A percentile compares a stretch with the other conserved stretches of the same genome.
Conservation (phyloP, 2,888 invertebrate species). For the Dusona sp. region DNA sequence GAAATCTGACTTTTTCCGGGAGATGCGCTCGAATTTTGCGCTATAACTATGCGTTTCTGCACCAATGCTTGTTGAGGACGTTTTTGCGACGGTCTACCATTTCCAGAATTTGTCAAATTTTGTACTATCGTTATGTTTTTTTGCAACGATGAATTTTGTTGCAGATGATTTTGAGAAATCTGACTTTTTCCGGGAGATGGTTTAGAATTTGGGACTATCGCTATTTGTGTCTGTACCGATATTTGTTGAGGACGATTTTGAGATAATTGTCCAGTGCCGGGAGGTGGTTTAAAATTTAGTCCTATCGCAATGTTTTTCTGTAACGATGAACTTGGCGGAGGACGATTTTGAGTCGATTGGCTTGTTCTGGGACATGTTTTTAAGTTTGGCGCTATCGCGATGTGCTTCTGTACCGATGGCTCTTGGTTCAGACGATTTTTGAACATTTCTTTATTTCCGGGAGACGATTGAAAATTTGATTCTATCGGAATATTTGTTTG, state of each 20-base stretch:
- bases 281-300: neutral
- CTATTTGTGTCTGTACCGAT: neutral
- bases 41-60: neutral
- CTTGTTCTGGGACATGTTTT: neutral
- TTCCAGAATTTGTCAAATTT: too few species aligned
- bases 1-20: neutral
- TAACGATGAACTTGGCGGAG: neutral
- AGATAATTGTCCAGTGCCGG: neutral
- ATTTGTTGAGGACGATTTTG: neutral
- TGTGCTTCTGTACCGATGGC: neutral
- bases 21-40: neutral
- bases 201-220: neutral
- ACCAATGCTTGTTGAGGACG: neutral
- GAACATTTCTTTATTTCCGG: neutral
- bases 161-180: neutral
- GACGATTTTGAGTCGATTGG: neutral
- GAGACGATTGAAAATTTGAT: neutral
- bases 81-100: neutral
- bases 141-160: neutral
- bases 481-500: neutral
- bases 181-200: neutral
- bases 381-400: neutral
- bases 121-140: neutral
- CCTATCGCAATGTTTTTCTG: neutral
- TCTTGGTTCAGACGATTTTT: neutral